These are phyloP conservation scores for Prolemur simus DNA, from an alignment of 2,113 vertebrate species.

Conservation along the genomic window DNA sequence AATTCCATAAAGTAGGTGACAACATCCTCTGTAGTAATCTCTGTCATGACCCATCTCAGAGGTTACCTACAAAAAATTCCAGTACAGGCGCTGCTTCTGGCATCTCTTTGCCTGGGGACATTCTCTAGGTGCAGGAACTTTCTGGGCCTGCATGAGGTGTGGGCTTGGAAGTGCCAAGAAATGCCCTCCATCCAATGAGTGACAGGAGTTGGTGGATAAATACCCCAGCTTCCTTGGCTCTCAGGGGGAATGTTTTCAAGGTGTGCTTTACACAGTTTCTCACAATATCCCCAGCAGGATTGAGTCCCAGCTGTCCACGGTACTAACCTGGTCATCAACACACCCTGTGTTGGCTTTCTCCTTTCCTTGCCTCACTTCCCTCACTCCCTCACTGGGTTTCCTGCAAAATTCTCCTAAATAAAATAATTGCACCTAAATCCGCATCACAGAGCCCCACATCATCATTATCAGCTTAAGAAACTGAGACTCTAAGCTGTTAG, in stretches of 20 bases:
- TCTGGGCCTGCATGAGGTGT: not conserved
- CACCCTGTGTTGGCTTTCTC: not conserved
- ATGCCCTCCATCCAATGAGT: not conserved
- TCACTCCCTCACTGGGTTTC: not conserved
- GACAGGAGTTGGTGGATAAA: not conserved
- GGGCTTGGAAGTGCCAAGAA: not conserved
- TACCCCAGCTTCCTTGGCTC: not conserved
- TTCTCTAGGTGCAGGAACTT: not conserved
- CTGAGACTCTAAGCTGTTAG: not conserved
- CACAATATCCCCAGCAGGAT: not conserved
- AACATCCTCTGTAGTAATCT: not conserved
- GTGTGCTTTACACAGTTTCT: not conserved
- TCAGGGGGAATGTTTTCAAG: not conserved
- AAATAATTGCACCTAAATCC: not conserved
- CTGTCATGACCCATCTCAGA: not conserved
- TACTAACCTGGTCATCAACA: not conserved
- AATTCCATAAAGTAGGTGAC: not conserved
- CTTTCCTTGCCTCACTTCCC: not conserved
- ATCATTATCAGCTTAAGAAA: conserved; percentile 8
- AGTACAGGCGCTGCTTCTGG: not conserved
- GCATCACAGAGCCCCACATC: not conserved
- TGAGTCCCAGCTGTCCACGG: not conserved
- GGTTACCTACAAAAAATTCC: not conserved
- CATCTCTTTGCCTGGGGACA: not conserved
- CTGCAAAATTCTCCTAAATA: not conserved